Conservation (phyloP, 2,113 vertebrate species). For the Thermophis baileyi region DNA sequence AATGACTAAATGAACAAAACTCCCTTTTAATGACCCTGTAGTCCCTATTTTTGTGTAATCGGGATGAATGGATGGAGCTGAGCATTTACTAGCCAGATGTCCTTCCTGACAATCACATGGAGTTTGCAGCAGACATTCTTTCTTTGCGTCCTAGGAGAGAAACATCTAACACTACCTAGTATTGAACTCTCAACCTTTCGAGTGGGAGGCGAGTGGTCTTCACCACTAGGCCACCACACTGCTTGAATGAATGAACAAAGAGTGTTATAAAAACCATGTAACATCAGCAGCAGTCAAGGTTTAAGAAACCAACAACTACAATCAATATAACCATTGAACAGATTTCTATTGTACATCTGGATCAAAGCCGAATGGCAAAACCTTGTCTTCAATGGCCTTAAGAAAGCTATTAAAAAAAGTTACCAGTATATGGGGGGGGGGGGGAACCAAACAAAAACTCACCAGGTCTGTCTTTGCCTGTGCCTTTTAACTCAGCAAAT, state of each 20-base stretch:
- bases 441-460: too few relatives aligned
- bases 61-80: background rate
- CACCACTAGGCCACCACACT: background rate
- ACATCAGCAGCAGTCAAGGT: background rate
- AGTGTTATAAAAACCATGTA: background rate
- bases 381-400: background rate
- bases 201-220: background rate
- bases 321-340: background rate
- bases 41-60: background rate
- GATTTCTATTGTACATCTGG: background rate
- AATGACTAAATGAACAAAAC: background rate
- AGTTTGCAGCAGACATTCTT: background rate
- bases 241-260: background rate
- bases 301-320: background rate
- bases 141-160: background rate
- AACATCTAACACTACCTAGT: background rate
- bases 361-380: background rate
- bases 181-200: background rate
- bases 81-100: background rate
- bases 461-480: conserved; percentile 95
- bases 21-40: background rate
- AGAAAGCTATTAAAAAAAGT: background rate
- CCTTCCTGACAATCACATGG: background rate
- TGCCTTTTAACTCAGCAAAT: conserved; percentile 93
- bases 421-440: too few relatives aligned